Percentiles rank a stretch among this genome's conserved stretches.
These are phyloP conservation scores for Omphaloscelis lunosa DNA, from an alignment of 2,888 invertebrate species.

Conservation along the genomic window DNA sequence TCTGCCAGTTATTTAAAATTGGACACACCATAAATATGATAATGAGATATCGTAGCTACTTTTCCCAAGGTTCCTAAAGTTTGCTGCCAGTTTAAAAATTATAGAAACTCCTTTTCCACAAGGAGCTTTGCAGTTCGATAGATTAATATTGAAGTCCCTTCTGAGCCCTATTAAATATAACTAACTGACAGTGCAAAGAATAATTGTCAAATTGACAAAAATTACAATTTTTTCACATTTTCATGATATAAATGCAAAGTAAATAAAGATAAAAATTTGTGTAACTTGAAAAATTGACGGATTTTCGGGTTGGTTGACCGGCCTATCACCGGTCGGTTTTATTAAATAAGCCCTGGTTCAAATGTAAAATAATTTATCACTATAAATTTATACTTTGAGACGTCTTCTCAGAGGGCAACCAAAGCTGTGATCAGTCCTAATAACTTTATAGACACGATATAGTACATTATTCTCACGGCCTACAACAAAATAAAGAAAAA, in stretches of 20 bases:
- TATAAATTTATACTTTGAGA: not conserved
- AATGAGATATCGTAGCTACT: not conserved
- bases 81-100: not conserved
- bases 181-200: not conserved
- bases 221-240: not conserved
- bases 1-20: constrained; percentile 4
- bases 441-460: not conserved
- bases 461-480: no score
- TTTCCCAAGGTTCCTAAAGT: not conserved
- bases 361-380: constrained; percentile 1
- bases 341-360: no score
- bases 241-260: no score
- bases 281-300: no score
- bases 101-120: not conserved
- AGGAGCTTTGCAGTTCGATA: not conserved
- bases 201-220: not conserved
- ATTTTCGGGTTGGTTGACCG: not conserved
- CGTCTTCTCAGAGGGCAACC: not conserved
- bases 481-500: no score
- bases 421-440: not conserved
- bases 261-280: no score
- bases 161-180: not conserved
- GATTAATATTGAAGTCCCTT: not conserved
- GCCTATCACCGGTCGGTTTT: not conserved
- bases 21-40: constrained; percentile 18